Evolutionary conservation across 2,113 vertebrate species (phyloP).

Genomic region (Bothrops jararaca): DNA sequence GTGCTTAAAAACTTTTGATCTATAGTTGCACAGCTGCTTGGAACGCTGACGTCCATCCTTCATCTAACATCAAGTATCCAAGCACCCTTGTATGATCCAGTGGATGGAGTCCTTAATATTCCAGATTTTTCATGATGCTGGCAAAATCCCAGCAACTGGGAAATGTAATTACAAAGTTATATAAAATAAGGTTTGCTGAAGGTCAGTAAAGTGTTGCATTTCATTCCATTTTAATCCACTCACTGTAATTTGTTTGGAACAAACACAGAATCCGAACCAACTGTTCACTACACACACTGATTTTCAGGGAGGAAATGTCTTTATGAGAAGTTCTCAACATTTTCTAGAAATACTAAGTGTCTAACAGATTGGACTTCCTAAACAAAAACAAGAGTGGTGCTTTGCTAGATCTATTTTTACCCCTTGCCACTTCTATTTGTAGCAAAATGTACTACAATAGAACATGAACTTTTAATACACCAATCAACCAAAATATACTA

Average conservation of each 20-base stretch:
- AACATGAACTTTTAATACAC: not conserved
- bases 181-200: slow-evolving; percentile 12
- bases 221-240: slow-evolving; percentile 6
- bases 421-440: not conserved
- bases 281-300: not conserved
- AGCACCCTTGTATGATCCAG: too few species aligned
- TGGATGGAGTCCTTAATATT: not conserved
- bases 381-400: not conserved
- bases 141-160: not conserved
- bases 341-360: not conserved
- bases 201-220: slow-evolving; percentile 13
- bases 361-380: not conserved
- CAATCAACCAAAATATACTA: not conserved
- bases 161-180: slow-evolving; percentile 13
- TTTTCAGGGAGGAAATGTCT: not conserved
- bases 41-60: not conserved
- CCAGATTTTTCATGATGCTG: not conserved
- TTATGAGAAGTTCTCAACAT: not conserved
- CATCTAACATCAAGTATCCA: too few species aligned
- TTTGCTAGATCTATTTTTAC: not conserved
- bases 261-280: not conserved
- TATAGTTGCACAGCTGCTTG: not conserved
- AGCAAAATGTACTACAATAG: not conserved
- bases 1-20: not conserved
- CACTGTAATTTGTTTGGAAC: slow-evolving; percentile 3